Evolutionary conservation across 2,888 invertebrate species (phyloP).

Genomic region (Meiosimyza decipiens): DNA sequence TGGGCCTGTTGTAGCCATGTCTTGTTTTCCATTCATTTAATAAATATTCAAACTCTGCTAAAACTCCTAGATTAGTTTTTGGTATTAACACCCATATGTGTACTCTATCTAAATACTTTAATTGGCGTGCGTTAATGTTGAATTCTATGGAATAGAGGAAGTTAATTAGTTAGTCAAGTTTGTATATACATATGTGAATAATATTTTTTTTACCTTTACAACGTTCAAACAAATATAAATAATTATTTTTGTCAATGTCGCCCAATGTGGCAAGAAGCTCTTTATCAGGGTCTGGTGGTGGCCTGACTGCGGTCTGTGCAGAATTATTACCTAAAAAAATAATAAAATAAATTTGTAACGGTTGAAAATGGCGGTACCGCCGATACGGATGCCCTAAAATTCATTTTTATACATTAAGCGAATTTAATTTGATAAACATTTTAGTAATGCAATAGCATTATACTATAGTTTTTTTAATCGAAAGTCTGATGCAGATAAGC

Average conservation of each 20-base stretch:
- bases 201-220: conserved; percentile 36
- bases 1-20: conserved; percentile 13
- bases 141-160: conserved; percentile 16
- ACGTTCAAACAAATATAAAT: conserved; percentile 36
- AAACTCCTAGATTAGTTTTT: conserved; percentile 30
- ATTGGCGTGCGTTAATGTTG: conserved; percentile 36
- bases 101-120: conserved; percentile 34
- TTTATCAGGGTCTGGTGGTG: conserved; percentile 26
- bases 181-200: too few species aligned
- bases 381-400: too few species aligned
- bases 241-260: conserved; percentile 40
- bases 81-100: conserved; percentile 39
- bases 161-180: background rate
- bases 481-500: too few species aligned
- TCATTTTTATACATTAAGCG: too few species aligned
- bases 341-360: too few species aligned
- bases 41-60: conserved; percentile 36
- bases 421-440: too few species aligned
- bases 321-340: too few species aligned
- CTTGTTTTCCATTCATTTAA: conserved; percentile 30
- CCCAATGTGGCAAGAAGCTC: conserved; percentile 30
- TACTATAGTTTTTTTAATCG: too few species aligned
- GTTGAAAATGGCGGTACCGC: too few species aligned
- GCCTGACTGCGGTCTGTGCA: background rate
- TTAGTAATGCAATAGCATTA: too few species aligned